phyloP scores from a whole-genome alignment of 2,888 invertebrate genomes.

The Volucella bombylans region DNA sequence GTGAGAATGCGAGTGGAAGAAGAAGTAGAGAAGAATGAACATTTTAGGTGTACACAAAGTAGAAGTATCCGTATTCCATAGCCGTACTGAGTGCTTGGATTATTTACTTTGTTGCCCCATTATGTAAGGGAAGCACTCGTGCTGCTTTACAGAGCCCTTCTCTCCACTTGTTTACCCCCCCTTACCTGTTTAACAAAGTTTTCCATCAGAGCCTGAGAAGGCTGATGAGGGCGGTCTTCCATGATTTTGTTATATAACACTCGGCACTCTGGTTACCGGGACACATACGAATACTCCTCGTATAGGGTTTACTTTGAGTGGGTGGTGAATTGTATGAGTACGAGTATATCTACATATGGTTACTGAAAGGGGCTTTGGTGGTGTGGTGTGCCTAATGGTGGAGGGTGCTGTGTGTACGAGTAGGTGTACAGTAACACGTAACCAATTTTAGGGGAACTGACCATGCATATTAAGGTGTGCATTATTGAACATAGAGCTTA shows the following conservation, averaged over 20 bases:
- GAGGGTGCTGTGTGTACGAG: neutral
- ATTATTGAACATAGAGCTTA: constrained; percentile 26
- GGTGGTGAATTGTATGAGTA: neutral
- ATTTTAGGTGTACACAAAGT: constrained; percentile 46
- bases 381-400: too few species aligned
- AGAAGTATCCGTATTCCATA: neutral
- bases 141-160: neutral
- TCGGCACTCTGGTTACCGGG: constrained; percentile 38
- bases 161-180: too few species aligned
- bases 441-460: constrained; percentile 49
- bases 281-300: constrained; percentile 14
- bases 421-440: constrained; percentile 14
- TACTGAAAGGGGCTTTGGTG: too few species aligned
- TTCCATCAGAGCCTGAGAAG: neutral
- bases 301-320: constrained; percentile 27
- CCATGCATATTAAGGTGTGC: constrained; percentile 52
- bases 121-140: constrained; percentile 48
- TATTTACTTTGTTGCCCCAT: constrained; percentile 55
- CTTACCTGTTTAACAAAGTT: too few species aligned
- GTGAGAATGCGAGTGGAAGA: constrained; percentile 8
- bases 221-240: constrained; percentile 38
- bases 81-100: constrained; percentile 41
- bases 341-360: neutral
- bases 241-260: constrained; percentile 28
- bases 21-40: constrained; percentile 21